Percentiles rank a stretch among this genome's conserved stretches.
Evolutionary conservation across 2,888 invertebrate species (phyloP).

Genomic region (Eristalis intricaria): DNA sequence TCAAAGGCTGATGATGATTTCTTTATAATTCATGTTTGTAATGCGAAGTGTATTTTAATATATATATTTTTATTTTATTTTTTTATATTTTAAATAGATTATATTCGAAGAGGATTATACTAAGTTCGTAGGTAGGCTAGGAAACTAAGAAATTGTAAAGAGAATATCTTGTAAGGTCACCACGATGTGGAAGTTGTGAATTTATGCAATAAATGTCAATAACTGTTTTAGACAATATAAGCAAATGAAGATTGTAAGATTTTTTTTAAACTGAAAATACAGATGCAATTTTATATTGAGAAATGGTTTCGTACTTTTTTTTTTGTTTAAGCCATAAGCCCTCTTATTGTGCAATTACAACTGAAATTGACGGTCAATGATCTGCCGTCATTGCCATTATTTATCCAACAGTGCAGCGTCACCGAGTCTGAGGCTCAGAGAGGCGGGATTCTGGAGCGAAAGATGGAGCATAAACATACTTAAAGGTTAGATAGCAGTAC

Average conservation of each 20-base stretch:
- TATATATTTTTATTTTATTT: constrained; percentile 36
- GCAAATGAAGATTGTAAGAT: constrained; percentile 37
- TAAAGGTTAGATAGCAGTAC: no score
- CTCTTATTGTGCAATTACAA: no score
- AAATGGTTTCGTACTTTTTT: not conserved
- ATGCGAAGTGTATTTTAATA: constrained; percentile 46
- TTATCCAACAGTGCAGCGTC: no score
- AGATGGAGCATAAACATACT: no score
- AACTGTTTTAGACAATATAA: constrained; percentile 43
- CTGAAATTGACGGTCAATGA: no score
- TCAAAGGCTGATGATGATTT: constrained; percentile 69
- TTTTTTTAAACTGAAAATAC: constrained; percentile 55
- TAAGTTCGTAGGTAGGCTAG: constrained; percentile 36
- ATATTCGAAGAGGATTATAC: constrained; percentile 18
- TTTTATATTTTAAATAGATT: constrained; percentile 26
- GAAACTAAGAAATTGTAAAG: constrained; percentile 52
- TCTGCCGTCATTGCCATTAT: no score
- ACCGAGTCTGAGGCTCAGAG: no score
- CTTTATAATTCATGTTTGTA: constrained; percentile 49
- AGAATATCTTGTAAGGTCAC: not conserved
- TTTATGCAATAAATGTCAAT: constrained; percentile 68
- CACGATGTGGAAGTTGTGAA: constrained; percentile 49
- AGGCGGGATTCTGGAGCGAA: no score
- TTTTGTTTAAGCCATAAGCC: no score
- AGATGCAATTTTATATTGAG: constrained; percentile 59